phyloP scores from a whole-genome alignment of 2,888 invertebrate species.

The Drosophila atripex region DNA sequence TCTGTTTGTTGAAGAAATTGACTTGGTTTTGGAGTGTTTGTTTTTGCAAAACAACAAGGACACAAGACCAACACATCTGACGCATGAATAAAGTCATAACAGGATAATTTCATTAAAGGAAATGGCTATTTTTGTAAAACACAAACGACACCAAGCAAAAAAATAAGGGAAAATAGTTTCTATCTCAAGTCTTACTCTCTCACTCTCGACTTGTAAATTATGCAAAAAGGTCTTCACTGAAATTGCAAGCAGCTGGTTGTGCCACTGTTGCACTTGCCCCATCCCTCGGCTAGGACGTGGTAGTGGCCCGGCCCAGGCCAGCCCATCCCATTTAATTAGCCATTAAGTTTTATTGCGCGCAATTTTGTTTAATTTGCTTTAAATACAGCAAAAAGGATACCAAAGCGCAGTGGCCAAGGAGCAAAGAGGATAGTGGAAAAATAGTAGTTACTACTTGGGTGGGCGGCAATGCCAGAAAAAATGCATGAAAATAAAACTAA shows the following conservation, averaged over 20 bases:
- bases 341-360: conserved; percentile 79
- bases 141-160: conserved; percentile 48
- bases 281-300: conserved; percentile 34
- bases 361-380: conserved; percentile 80
- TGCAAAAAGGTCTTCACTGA: conserved; percentile 70
- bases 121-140: conserved; percentile 64
- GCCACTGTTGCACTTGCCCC: conserved; percentile 32
- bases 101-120: conserved; percentile 70
- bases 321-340: conserved; percentile 77
- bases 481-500: not conserved
- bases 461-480: conserved; percentile 19
- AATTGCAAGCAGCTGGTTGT: conserved; percentile 69
- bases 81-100: conserved; percentile 59
- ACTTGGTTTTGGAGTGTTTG: not conserved
- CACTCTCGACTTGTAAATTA: conserved; percentile 69
- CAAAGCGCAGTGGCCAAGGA: conserved; percentile 25
- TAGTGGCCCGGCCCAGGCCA: conserved; percentile 48
- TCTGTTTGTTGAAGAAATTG: conserved; percentile 1
- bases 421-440: conserved; percentile 3
- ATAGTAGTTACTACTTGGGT: conserved; percentile 33
- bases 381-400: conserved; percentile 67
- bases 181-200: conserved; percentile 48
- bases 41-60: not conserved
- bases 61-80: not conserved
- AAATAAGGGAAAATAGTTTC: conserved; percentile 19